Percentiles rank a stretch among this genome's conserved stretches.
These are phyloP conservation scores for Araneus ventricosus DNA, from an alignment of 1,140 invertebrate species.

Conservation along the genomic window DNA sequence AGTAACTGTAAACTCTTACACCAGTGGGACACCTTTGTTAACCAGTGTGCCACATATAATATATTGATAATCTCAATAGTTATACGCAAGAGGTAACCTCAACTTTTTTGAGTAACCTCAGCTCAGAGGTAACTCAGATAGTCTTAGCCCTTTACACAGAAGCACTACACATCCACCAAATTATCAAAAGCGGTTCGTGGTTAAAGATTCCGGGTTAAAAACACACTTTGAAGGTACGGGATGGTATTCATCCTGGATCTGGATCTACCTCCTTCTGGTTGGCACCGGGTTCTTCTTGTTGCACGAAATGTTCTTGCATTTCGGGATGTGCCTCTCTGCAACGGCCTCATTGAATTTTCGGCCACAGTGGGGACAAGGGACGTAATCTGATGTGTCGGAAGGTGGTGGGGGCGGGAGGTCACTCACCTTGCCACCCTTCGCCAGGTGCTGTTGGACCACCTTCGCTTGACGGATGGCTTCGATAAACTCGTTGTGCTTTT, in stretches of 20 bases:
- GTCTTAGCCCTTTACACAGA: neutral
- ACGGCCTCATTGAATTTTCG: slow-evolving; percentile 91
- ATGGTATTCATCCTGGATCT: neutral
- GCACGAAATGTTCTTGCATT: slow-evolving; percentile 84
- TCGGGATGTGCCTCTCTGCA: slow-evolving; percentile 93
- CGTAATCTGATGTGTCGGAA: slow-evolving; percentile 80
- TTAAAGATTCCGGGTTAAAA: neutral
- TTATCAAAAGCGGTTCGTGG: neutral
- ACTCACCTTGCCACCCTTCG: slow-evolving; percentile 90
- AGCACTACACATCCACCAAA: neutral
- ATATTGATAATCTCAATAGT: neutral
- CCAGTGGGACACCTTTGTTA: neutral
- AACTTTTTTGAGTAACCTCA: no score
- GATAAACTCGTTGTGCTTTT: slow-evolving; percentile 84
- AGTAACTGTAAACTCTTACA: neutral
- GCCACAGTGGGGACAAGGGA: slow-evolving; percentile 88
- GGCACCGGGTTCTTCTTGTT: slow-evolving; percentile 63
- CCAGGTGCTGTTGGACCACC: slow-evolving; percentile 89
- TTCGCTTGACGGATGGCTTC: slow-evolving; percentile 88
- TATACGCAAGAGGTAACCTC: neutral
- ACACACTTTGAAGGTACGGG: neutral
- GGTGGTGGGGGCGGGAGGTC: slow-evolving; percentile 94
- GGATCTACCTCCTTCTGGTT: slow-evolving; percentile 37
- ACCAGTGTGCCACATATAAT: neutral
- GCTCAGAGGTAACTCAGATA: neutral